A percentile compares a stretch with the other conserved stretches of the same genome.
phyloP scores from a whole-genome alignment of 2,113 vertebrate species.

The Sinocyclocheilus grahami region DNA sequence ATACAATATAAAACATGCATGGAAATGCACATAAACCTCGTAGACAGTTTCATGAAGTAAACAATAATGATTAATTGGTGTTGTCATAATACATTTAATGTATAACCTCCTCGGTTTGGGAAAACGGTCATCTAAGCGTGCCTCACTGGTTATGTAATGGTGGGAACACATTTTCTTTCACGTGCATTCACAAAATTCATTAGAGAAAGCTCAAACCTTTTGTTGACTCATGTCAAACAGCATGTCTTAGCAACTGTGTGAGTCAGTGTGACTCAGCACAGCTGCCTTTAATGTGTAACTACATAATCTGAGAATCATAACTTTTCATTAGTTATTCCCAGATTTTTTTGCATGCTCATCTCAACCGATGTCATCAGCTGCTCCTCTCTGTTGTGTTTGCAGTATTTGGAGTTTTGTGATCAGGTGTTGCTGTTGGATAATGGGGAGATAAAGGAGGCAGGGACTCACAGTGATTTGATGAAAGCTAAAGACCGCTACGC shows the following conservation, averaged over 20 bases:
- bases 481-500: conserved; percentile 71
- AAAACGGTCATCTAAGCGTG: neutral
- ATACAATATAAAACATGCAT: neutral
- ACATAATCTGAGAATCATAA: neutral
- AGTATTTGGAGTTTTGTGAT: conserved; percentile 87
- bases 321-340: neutral
- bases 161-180: neutral
- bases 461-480: conserved; percentile 77
- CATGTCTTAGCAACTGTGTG: neutral
- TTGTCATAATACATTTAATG: neutral
- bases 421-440: conserved; percentile 81
- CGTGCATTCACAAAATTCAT: neutral
- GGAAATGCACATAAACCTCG: neutral
- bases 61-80: neutral
- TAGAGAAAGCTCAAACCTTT: neutral
- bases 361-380: neutral
- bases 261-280: neutral
- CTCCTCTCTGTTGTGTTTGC: conserved; percentile 13
- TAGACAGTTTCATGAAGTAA: neutral
- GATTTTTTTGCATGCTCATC: neutral
- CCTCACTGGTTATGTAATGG: neutral
- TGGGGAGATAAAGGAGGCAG: conserved; percentile 78
- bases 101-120: neutral
- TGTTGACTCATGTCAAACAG: conserved; percentile 8
- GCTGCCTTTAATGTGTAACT: conserved; percentile 29